Evolutionary conservation across 2,888 invertebrate species (phyloP).

Genomic region (Melangyna quadrimaculata): DNA sequence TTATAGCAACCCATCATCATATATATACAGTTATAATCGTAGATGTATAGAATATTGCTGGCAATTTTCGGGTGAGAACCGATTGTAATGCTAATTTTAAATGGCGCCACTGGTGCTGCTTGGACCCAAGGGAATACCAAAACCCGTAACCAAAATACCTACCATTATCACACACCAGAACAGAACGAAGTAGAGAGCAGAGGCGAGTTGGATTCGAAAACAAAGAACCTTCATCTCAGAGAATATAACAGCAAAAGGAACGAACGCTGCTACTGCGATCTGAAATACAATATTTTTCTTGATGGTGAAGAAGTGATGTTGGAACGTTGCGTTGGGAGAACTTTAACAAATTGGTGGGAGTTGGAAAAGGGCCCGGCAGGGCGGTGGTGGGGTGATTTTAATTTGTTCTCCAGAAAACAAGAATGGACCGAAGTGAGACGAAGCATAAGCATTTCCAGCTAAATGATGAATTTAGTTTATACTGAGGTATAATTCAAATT

Average conservation of each 20-base stretch:
- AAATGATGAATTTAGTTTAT: constrained; percentile 41
- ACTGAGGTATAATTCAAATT: constrained; percentile 9
- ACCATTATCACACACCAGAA: constrained; percentile 8
- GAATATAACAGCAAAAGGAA: not conserved
- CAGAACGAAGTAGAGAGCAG: not conserved
- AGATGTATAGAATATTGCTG: not conserved
- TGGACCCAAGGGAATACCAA: constrained; percentile 16
- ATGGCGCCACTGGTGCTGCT: not conserved
- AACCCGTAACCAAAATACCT: not conserved
- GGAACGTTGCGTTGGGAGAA: not conserved
- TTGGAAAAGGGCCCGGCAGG: too few species aligned
- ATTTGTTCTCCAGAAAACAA: constrained; percentile 29
- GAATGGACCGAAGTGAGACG: not conserved
- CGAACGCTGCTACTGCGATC: not conserved
- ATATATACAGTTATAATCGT: not conserved
- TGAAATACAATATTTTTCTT: constrained; percentile 19
- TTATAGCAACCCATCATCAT: not conserved
- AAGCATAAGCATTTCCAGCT: not conserved
- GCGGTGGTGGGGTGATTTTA: not conserved
- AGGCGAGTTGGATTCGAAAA: not conserved
- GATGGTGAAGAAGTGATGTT: not conserved
- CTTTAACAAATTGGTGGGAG: not conserved
- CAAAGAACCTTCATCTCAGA: not conserved
- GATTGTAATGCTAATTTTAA: constrained; percentile 52
- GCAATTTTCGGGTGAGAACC: constrained; percentile 30